A percentile compares a stretch with the other conserved stretches of the same genome.
These are phyloP conservation scores for Sweltsa coloradensis DNA, from an alignment of 1,140 invertebrate genomes.

Conservation along the genomic window DNA sequence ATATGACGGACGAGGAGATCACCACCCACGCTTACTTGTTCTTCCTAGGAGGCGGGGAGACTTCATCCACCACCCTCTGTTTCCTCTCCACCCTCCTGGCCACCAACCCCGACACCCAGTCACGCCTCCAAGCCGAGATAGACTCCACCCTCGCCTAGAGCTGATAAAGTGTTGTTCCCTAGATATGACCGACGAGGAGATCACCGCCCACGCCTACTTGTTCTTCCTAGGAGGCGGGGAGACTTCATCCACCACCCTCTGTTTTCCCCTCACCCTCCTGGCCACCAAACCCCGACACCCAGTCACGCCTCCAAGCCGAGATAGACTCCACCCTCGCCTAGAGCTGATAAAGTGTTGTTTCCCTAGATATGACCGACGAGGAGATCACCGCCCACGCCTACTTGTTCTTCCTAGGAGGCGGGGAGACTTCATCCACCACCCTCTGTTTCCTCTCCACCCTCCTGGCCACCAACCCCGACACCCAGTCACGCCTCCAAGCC, in stretches of 20 bases:
- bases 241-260: slow-evolving; percentile 39
- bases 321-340: slow-evolving; percentile 26
- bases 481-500: slow-evolving; percentile 39
- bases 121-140: slow-evolving; percentile 40
- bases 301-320: slow-evolving; percentile 40
- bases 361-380: background rate
- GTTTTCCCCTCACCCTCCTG: slow-evolving; percentile 35
- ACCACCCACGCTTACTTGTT: slow-evolving; percentile 31
- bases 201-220: slow-evolving; percentile 25
- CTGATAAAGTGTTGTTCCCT: too few relatives aligned
- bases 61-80: slow-evolving; percentile 38
- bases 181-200: slow-evolving; percentile 1
- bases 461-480: slow-evolving; percentile 39
- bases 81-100: slow-evolving; percentile 38
- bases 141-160: slow-evolving; percentile 19
- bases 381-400: slow-evolving; percentile 22
- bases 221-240: slow-evolving; percentile 52
- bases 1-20: slow-evolving; percentile 2
- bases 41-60: slow-evolving; percentile 50
- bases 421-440: slow-evolving; percentile 42
- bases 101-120: slow-evolving; percentile 41
- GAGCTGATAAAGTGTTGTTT: too few relatives aligned
- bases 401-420: slow-evolving; percentile 46
- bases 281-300: slow-evolving; percentile 41
- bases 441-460: slow-evolving; percentile 37